A percentile compares a stretch with the other conserved stretches of the same genome.
Conservation (phyloP, 2,113 vertebrate species). For the Edolisoma coerulescens region DNA sequence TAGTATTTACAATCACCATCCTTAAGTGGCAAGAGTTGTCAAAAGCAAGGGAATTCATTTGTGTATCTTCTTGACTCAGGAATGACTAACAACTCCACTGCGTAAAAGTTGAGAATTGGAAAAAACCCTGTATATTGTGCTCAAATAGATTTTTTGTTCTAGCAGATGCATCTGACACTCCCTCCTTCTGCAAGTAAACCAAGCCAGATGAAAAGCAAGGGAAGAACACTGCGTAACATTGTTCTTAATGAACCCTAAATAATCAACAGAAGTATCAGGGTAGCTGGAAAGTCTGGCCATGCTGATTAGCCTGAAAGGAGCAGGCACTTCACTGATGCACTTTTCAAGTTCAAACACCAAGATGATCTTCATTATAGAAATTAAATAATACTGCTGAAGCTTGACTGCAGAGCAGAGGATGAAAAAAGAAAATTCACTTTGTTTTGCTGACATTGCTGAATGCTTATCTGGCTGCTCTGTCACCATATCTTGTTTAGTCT, state of each 20-base stretch:
- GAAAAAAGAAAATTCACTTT: neutral
- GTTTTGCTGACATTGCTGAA: neutral
- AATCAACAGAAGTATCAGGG: neutral
- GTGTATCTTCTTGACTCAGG: neutral
- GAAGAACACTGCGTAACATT: neutral
- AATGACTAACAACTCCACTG: neutral
- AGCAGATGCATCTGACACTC: neutral
- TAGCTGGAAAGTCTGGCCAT: neutral
- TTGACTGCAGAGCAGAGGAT: neutral
- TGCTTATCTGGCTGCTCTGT: neutral
- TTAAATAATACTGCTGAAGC: neutral
- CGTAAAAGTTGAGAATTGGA: neutral
- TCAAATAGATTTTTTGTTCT: neutral
- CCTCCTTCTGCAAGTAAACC: neutral
- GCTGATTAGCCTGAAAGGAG: neutral
- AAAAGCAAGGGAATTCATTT: neutral
- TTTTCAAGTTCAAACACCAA: neutral
- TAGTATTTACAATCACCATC: neutral
- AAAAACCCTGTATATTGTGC: neutral
- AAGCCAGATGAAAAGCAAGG: neutral
- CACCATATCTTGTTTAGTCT: neutral
- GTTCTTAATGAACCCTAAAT: neutral
- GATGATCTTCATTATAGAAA: neutral
- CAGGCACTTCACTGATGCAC: neutral
- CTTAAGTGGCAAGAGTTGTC: neutral